These are phyloP conservation scores for Zophobas morio DNA, from an alignment of 1,140 invertebrate species.

Conservation along the genomic window DNA sequence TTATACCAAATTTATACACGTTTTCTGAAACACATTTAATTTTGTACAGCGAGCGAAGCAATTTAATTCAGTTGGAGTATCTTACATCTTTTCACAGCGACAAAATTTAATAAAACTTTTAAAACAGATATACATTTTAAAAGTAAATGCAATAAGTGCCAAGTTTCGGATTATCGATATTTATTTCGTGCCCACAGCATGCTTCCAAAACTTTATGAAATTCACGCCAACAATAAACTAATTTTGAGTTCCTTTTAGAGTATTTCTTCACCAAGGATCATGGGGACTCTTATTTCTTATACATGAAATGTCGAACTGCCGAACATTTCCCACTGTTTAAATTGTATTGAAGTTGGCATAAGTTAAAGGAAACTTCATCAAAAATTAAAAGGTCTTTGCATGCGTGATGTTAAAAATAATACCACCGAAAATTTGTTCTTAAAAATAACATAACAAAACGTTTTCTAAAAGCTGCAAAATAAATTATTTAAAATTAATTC, in stretches of 20 bases:
- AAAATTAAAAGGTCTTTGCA: no score
- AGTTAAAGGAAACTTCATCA: no score
- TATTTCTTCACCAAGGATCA: background rate
- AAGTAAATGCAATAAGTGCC: slow-evolving; percentile 47
- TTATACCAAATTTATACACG: slow-evolving; percentile 52
- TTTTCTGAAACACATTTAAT: slow-evolving; percentile 38
- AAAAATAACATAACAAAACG: no score
- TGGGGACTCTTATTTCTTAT: slow-evolving; percentile 15
- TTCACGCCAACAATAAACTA: slow-evolving; percentile 32
- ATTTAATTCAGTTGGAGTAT: slow-evolving; percentile 28
- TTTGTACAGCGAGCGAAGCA: slow-evolving; percentile 11
- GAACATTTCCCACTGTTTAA: background rate
- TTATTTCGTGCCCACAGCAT: slow-evolving; percentile 24
- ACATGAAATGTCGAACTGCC: background rate
- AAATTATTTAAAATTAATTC: no score
- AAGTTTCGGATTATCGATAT: slow-evolving; percentile 46
- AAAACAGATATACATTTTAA: slow-evolving; percentile 34
- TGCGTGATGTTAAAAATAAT: no score
- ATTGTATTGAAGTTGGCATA: no score
- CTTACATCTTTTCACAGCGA: slow-evolving; percentile 31
- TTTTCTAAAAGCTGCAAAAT: no score
- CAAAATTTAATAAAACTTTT: slow-evolving; percentile 46
- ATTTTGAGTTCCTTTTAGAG: slow-evolving; percentile 28
- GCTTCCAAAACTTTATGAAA: slow-evolving; percentile 19
- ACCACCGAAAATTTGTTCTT: no score